Evolutionary conservation across 2,113 vertebrate genomes (phyloP), one percentile per base, ranked within the genome.

Genomic region (Rana temporaria): DNA sequence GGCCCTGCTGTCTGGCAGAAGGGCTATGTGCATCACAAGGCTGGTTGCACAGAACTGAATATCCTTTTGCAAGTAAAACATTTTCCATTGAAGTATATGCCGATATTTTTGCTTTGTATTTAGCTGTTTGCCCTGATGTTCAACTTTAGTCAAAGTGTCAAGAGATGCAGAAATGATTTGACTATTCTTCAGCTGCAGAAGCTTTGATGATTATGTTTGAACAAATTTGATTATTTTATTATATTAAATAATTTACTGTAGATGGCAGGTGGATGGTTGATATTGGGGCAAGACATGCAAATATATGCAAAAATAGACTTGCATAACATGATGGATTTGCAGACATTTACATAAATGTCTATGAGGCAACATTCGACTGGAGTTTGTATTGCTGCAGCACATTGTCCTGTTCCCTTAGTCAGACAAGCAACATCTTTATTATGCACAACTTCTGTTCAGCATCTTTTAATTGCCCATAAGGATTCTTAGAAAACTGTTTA

Each of bases 321-420:
- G 38, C 38, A 42, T 42, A 42, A 42, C 38, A 42, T 42, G 38
- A 42, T 42, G 79, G 64, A n/a, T 69, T 34, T 76, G 1, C 34
- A 14, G 53, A 62, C 30, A 55, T 30, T 20, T 63, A 52, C 19
- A 70, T 12, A 81, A 78, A 64, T 42, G 71, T 30, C 52, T 84
- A 83, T 69, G 0, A 68, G 38, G 4, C 42, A 79, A 1, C 16
- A 30, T 1, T 69, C 85, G 66, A 68, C 38, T 60, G 65, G 63
- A 38, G 1, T 0, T 80, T 82, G 85, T 78, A 63, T 83, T 53
- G 48, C 7, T 62, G 19, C 11, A 79, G 15, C 1, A 82, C 15
- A 18, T 9, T 48, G 6, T 48, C 42, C 12, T 48, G 42, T 48
- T 9, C 8, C 2, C 14, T 11, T 48, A 48, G 42, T 6, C 42